Evolutionary conservation across 1,140 invertebrate genomes (phyloP), one percentile per base, ranked within the genome.

Genomic region (Lithobius niger): DNA sequence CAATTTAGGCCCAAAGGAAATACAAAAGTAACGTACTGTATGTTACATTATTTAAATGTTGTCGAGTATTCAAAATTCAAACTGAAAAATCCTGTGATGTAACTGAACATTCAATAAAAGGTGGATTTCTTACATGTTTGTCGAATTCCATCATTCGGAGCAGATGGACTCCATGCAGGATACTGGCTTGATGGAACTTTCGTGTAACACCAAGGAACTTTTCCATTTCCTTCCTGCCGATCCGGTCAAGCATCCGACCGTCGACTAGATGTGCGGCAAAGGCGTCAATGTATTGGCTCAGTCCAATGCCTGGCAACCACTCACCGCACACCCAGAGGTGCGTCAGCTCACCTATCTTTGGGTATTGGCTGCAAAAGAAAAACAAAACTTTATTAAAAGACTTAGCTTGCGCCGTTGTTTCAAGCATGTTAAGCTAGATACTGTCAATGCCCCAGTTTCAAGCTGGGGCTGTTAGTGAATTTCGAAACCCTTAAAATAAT

Each of bases 211-310:
- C 66, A 15, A 96, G 77, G 66, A 89, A 83, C 68, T 94, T 94
- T 69, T 95, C 90, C 59, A 95, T 72, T 66, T 96, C 90, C 67
- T 94, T 93, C 71, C 92, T 91, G 61, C 86, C 88, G 28, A 96
- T 75, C 42, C 87, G 85, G 67, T 94, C 89, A 61, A 96, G 71
- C 80, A 94, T 86, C 44, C 90, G 76, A 1, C 90, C 90, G 69
- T 96, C 90, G 3, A 94, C 87, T 66, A 94, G 78, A 62, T 88
- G 88, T n/a, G 82, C 82, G 56, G 89, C 79, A 69, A 94, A 94
- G 44, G 80, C 83, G 58, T 90, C 85, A 0, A 84, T 82, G 66
- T 92, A 93, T 75, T 92, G 86, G 21, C 86, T 80, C 45, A 95
- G 71, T 52, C 90, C 90, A 16, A 95, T 76, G 68, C 92, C 88